Conservation (phyloP, 2,797 vertebrate species). For the Dipus sagitta region DNA sequence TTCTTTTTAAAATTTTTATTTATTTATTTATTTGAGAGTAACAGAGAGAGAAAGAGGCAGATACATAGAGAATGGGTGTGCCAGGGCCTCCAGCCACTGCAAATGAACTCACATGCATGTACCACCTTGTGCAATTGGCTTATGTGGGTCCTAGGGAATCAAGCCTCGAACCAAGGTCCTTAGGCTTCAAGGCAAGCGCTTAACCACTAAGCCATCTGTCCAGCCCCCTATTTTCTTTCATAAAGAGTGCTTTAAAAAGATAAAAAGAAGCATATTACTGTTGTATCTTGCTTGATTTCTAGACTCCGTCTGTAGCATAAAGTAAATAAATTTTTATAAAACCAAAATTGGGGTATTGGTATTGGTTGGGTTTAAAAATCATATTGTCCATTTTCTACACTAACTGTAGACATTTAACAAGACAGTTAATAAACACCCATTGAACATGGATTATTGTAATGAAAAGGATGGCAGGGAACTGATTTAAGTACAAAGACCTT, state of each 20-base stretch:
- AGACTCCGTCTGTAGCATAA: constrained; percentile 8
- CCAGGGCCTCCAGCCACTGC: too few species aligned
- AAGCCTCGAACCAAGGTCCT: too few species aligned
- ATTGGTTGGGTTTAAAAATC: constrained; percentile 58
- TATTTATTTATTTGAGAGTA: too few species aligned
- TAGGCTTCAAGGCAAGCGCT: too few species aligned
- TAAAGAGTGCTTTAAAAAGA: neutral
- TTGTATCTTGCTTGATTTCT: constrained; percentile 62
- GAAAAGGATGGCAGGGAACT: constrained; percentile 57
- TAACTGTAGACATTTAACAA: constrained; percentile 42
- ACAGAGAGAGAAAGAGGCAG: too few species aligned
- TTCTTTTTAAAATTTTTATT: too few species aligned
- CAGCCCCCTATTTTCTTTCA: neutral
- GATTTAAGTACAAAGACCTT: constrained; percentile 19
- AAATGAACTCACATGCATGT: too few species aligned
- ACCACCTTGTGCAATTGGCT: too few species aligned
- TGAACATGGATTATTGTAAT: constrained; percentile 44
- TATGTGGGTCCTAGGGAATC: too few species aligned
- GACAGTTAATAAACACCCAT: constrained; percentile 54
- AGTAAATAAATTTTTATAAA: constrained; percentile 56
- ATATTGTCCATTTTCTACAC: constrained; percentile 26
- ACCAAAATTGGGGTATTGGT: constrained; percentile 46
- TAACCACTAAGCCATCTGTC: too few species aligned
- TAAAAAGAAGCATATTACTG: constrained; percentile 1
- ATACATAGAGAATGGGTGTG: too few species aligned